A percentile compares a stretch with the other conserved stretches of the same genome.
phyloP scores from a whole-genome alignment of 37 sponge, comb jelly and placozoan species.

The Agelas oroides region DNA sequence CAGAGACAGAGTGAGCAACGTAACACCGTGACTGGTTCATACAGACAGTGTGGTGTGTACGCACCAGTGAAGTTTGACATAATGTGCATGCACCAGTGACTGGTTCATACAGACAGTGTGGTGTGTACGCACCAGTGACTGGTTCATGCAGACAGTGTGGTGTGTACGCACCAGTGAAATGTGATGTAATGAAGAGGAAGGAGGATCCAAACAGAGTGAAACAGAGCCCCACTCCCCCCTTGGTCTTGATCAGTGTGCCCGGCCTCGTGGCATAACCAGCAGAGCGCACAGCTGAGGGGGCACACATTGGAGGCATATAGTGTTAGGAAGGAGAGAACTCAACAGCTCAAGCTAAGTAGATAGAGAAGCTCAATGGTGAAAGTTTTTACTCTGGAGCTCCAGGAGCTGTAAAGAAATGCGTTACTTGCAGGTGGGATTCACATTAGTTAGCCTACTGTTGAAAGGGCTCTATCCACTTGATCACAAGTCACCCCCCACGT shows the following conservation, averaged over 20 bases:
- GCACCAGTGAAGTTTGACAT: slow-evolving; percentile 90
- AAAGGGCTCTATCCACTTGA: no score
- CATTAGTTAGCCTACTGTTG: no score
- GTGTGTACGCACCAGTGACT: neutral
- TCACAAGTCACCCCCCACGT: no score
- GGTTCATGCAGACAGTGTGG: neutral
- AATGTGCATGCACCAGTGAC: slow-evolving; percentile 22
- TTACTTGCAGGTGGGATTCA: no score
- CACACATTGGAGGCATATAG: neutral
- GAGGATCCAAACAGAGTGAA: slow-evolving; percentile 89
- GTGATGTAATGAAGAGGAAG: slow-evolving; percentile 90
- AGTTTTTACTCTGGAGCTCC: no score
- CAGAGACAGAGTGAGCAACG: neutral
- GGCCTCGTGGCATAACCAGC: slow-evolving; percentile 72
- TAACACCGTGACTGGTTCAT: neutral
- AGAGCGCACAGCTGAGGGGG: slow-evolving; percentile 28
- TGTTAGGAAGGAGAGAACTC: no score
- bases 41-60: slow-evolving; percentile 5
- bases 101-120: neutral
- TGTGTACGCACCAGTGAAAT: slow-evolving; percentile 80
- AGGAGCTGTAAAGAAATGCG: no score
- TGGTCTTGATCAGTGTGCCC: slow-evolving; percentile 78
- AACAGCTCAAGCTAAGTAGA: no score
- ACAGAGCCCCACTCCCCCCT: slow-evolving; percentile 86
- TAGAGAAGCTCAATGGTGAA: no score